These are phyloP conservation scores for Drymodes brunneopygia DNA, from an alignment of 2,113 vertebrate species.

Conservation along the genomic window DNA sequence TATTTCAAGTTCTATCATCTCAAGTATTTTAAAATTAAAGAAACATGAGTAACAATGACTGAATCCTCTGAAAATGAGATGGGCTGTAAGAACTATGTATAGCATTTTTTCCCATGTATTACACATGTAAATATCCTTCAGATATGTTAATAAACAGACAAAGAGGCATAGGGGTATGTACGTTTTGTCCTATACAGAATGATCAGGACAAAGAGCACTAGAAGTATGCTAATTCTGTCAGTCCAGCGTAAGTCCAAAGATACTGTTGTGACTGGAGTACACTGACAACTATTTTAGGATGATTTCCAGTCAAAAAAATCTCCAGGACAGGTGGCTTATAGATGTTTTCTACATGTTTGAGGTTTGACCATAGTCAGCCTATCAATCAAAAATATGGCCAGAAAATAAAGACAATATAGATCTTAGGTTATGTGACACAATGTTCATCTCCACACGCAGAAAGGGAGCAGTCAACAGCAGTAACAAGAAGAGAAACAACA, in stretches of 20 bases:
- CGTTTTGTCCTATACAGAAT: background rate
- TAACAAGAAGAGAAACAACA: background rate
- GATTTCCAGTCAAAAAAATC: background rate
- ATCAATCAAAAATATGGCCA: background rate
- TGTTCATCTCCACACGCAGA: background rate
- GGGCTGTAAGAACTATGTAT: background rate
- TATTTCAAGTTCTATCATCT: background rate
- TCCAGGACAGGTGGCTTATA: background rate
- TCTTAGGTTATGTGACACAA: background rate
- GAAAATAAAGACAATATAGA: background rate
- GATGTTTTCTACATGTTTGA: background rate
- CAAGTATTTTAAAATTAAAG: background rate
- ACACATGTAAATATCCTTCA: background rate
- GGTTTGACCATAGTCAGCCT: background rate
- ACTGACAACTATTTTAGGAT: background rate
- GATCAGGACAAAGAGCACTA: background rate
- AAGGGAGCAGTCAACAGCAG: background rate
- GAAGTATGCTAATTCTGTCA: background rate
- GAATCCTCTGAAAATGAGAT: background rate
- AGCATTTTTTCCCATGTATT: background rate
- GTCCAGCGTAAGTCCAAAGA: background rate
- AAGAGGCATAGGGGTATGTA: background rate
- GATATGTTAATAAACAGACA: background rate
- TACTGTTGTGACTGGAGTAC: background rate
- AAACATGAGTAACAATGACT: background rate